Evolutionary conservation across 2,888 invertebrate genomes (phyloP).

Genomic region (Mesorhabditis sp.): DNA sequence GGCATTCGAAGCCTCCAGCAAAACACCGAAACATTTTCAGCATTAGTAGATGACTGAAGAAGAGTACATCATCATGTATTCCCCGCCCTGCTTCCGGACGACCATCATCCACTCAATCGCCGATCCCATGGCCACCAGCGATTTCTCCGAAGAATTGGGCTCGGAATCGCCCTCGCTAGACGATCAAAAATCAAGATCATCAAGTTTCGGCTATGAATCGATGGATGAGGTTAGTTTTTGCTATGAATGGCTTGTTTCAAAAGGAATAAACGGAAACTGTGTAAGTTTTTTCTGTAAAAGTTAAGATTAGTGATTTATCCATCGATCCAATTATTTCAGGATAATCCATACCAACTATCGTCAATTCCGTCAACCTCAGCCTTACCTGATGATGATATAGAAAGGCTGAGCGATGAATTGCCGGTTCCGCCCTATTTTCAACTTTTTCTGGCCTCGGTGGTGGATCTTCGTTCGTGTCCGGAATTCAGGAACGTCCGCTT

Average conservation of each 20-base stretch:
- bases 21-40: too few species aligned
- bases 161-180: background rate
- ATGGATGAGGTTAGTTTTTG: background rate
- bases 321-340: background rate
- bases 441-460: background rate
- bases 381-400: background rate
- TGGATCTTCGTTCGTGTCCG: background rate
- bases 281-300: too few species aligned
- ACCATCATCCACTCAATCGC: background rate
- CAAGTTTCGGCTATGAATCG: conserved; percentile 4
- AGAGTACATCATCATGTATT: background rate
- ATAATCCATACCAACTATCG: background rate
- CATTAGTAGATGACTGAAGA: too few species aligned
- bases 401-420: background rate
- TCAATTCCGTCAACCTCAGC: background rate
- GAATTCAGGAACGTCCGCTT: background rate
- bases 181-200: background rate
- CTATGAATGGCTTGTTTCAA: too few species aligned
- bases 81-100: background rate
- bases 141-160: conserved; percentile 6
- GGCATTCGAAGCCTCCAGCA: too few species aligned
- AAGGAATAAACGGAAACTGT: too few species aligned
- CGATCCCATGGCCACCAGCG: background rate
- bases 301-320: too few species aligned
- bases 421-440: background rate